These are phyloP conservation scores for Vollenhovia emeryi DNA, from an alignment of 1,140 invertebrate genomes.

Conservation along the genomic window DNA sequence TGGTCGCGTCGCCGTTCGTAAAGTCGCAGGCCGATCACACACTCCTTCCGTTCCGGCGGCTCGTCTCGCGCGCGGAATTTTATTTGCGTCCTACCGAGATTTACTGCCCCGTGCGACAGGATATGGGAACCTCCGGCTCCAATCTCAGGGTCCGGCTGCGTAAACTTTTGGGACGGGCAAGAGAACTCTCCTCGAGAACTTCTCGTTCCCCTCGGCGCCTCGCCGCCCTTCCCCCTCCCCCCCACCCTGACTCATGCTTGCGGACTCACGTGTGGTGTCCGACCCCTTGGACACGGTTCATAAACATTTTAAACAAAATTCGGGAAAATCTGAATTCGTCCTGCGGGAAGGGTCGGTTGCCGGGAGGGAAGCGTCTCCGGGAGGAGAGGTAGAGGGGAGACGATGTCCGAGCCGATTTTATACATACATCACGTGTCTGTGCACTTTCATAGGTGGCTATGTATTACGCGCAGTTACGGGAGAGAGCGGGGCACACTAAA, in stretches of 20 bases:
- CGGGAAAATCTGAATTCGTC: constrained; percentile 80
- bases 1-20: constrained; percentile 49
- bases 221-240: constrained; percentile 37
- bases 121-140: constrained; percentile 74
- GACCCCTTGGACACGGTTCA: constrained; percentile 83
- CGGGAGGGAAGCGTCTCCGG: constrained; percentile 27
- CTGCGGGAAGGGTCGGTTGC: constrained; percentile 56
- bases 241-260: constrained; percentile 6
- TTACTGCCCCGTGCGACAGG: constrained; percentile 70
- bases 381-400: constrained; percentile 20
- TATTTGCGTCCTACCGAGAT: constrained; percentile 72
- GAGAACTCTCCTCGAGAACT: constrained; percentile 62
- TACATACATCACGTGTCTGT: constrained; percentile 43
- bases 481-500: not conserved
- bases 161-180: constrained; percentile 75
- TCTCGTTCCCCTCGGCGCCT: not conserved
- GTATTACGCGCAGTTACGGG: not conserved
- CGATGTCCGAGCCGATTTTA: constrained; percentile 25
- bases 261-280: constrained; percentile 46
- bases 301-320: constrained; percentile 85
- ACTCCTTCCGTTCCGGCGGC: constrained; percentile 43
- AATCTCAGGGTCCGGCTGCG: constrained; percentile 80
- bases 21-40: constrained; percentile 45
- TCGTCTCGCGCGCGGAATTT: constrained; percentile 63
- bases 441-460: constrained; percentile 57